Evolutionary conservation across 2,888 invertebrate genomes (phyloP), one percentile per base, ranked within the genome.

Genomic region (Scaptodrosophila latifasciaeformis): DNA sequence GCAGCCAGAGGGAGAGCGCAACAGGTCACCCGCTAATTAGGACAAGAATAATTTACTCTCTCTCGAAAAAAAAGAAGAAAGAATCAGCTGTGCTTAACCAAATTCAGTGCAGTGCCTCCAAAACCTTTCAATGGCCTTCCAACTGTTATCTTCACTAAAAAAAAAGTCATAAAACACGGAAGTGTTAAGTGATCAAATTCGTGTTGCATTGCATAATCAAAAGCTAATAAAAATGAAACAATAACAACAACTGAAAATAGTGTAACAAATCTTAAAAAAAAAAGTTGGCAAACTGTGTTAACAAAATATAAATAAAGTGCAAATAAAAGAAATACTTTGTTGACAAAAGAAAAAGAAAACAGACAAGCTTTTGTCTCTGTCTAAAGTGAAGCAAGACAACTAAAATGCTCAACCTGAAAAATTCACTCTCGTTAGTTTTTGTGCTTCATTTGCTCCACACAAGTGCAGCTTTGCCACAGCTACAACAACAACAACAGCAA

Each of bases 321-420:
- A n/a, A n/a, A n/a, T n/a, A n/a, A n/a, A n/a, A n/a, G n/a, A n/a
- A n/a, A n/a, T n/a, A n/a, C n/a, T n/a, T n/a, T n/a, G n/a, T n/a
- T n/a, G n/a, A n/a, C n/a, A n/a, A n/a, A n/a, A n/a, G n/a, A n/a
- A n/a, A n/a, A n/a, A n/a, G n/a, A n/a, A n/a, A n/a, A n/a, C n/a
- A n/a, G n/a, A n/a, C n/a, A n/a, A n/a, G n/a, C n/a, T n/a, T n/a
- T n/a, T n/a, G n/a, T n/a, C n/a, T n/a, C n/a, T n/a, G n/a, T n/a
- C n/a, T n/a, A n/a, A n/a, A 35, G 10, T n/a, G 7, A 1, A 29
- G 24, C 15, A 27, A 7, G 27, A 21, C 10, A 39, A 29, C n/a
- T 19, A 52, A 71, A 71, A 75, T 75, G 77, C 58, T 51, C 59
- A 74, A 79, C 49, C 43, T 39, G 58, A 60, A 65, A 66, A 79